phyloP scores from a whole-genome alignment of 2,888 invertebrate genomes.

The Sphecodes monilicornis region DNA sequence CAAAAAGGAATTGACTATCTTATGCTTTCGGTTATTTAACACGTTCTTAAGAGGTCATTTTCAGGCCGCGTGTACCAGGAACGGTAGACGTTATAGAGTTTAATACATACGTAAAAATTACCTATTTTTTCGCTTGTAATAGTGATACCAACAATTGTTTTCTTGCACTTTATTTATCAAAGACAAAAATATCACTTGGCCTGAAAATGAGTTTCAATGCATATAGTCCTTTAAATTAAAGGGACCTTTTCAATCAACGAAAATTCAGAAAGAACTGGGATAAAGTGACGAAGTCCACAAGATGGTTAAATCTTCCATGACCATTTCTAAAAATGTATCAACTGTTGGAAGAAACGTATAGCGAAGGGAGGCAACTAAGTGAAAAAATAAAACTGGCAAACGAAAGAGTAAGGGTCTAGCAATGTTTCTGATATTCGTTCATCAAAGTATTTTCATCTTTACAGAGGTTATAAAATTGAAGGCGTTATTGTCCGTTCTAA shows the following conservation, averaged over 20 bases:
- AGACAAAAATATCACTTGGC: slow-evolving; percentile 5
- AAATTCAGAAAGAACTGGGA: background rate
- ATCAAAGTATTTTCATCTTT: background rate
- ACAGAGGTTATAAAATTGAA: background rate
- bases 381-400: background rate
- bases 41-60: background rate
- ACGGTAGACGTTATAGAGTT: slow-evolving; percentile 1
- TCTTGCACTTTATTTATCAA: background rate
- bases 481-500: background rate
- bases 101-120: background rate
- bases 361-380: background rate
- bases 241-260: background rate
- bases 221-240: background rate
- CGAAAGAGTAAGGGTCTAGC: background rate
- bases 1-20: background rate
- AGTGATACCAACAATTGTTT: slow-evolving; percentile 4
- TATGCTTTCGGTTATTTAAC: background rate
- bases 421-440: background rate
- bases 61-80: background rate
- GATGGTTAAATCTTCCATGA: too few species aligned
- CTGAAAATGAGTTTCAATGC: background rate
- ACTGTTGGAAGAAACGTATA: background rate
- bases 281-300: background rate
- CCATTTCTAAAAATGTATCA: background rate
- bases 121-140: background rate